Evolutionary conservation across 2,113 vertebrate species (phyloP).

Genomic region (Campylomormyrus numenius): DNA sequence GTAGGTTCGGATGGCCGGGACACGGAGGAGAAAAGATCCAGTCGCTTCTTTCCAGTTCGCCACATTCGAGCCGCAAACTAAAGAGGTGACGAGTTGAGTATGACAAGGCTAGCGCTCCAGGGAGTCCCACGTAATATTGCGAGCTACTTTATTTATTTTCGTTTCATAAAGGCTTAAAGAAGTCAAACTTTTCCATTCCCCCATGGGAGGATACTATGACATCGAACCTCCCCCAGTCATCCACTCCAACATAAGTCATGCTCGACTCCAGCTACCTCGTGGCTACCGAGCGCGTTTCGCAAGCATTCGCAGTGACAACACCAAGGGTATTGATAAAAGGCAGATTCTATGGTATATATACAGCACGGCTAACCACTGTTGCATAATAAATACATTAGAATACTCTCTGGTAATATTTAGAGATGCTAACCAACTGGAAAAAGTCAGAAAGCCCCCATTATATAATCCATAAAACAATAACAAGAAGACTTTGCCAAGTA

Average conservation of each 20-base stretch:
- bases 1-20: not conserved
- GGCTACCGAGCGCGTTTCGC: not conserved
- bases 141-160: constrained; percentile 50
- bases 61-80: constrained; percentile 41
- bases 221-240: constrained; percentile 27
- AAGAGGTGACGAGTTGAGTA: constrained; percentile 51
- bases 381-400: not conserved
- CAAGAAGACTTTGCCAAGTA: not conserved
- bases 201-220: constrained; percentile 28
- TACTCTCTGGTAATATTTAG: not conserved
- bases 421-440: not conserved
- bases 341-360: not conserved
- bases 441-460: not conserved
- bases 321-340: not conserved
- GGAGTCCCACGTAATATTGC: constrained; percentile 41
- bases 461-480: not conserved
- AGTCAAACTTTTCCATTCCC: constrained; percentile 29
- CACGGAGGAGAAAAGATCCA: constrained; percentile 37
- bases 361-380: not conserved
- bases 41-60: constrained; percentile 27
- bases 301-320: not conserved
- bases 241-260: constrained; percentile 37
- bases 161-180: constrained; percentile 39
- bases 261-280: constrained; percentile 20
- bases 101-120: constrained; percentile 48